phyloP scores from a whole-genome alignment of 2,113 vertebrate genomes.

The Orcinus orca region DNA sequence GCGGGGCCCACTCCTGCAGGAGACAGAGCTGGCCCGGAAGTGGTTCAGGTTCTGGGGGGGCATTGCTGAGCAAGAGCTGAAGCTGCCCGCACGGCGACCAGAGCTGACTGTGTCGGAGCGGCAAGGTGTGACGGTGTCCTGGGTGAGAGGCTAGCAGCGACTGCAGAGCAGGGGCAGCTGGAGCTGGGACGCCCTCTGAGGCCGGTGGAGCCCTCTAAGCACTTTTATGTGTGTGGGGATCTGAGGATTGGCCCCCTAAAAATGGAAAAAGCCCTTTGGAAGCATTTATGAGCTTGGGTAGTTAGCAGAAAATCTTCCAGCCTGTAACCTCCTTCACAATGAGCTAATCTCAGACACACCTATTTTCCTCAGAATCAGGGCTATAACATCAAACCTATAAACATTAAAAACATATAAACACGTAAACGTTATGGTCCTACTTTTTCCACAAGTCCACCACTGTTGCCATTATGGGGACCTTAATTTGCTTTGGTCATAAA shows the following conservation, averaged over 20 bases:
- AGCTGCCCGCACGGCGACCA: slow-evolving; percentile 11
- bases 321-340: slow-evolving; percentile 58
- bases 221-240: slow-evolving; percentile 68
- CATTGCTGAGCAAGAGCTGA: slow-evolving; percentile 65
- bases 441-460: slow-evolving; percentile 26
- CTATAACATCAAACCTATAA: slow-evolving; percentile 47
- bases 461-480: slow-evolving; percentile 61
- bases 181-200: slow-evolving; percentile 56
- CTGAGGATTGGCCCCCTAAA: slow-evolving; percentile 72
- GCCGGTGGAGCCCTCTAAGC: slow-evolving; percentile 40
- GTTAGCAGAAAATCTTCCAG: slow-evolving; percentile 74
- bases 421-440: slow-evolving; percentile 50
- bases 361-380: slow-evolving; percentile 51
- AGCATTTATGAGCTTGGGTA: slow-evolving; percentile 80
- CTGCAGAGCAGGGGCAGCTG: not conserved
- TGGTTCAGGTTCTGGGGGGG: slow-evolving; percentile 37
- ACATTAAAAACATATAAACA: slow-evolving; percentile 71
- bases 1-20: slow-evolving; percentile 32
- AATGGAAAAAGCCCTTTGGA: slow-evolving; percentile 61
- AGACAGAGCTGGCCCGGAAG: slow-evolving; percentile 28
- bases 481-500: slow-evolving; percentile 61
- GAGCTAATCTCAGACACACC: slow-evolving; percentile 70
- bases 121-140: slow-evolving; percentile 59
- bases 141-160: not conserved
- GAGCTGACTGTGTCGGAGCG: slow-evolving; percentile 55